These are phyloP conservation scores for Dicentrarchus labrax DNA, from an alignment of 2,113 vertebrate genomes.

Conservation along the genomic window DNA sequence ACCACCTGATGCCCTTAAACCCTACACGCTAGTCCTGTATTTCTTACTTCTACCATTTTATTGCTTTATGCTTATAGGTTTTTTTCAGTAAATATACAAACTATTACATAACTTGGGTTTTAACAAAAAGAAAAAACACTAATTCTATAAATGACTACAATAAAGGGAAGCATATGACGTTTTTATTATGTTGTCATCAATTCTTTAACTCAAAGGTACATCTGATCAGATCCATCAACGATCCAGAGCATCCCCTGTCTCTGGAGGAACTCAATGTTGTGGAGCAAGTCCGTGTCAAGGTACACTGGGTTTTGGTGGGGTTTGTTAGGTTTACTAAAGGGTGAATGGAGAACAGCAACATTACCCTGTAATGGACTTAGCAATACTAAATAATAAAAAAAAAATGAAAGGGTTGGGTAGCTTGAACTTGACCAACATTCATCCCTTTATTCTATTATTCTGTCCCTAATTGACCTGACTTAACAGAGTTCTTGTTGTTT, in stretches of 20 bases:
- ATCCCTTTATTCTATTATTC: neutral
- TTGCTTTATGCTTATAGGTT: neutral
- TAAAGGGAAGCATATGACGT: neutral
- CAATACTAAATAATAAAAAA: neutral
- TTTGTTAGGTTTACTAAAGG: neutral
- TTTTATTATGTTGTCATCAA: neutral
- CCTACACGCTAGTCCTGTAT: too few species aligned
- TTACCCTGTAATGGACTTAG: neutral
- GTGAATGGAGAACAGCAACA: neutral
- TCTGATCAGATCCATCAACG: constrained; percentile 95
- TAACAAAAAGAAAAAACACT: neutral
- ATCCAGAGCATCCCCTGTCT: constrained; percentile 95
- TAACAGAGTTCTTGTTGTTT: too few species aligned
- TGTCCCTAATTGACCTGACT: neutral
- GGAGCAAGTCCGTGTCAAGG: constrained; percentile 90
- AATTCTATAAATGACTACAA: neutral
- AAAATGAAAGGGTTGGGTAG: neutral
- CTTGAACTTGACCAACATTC: neutral
- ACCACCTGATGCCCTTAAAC: too few species aligned
- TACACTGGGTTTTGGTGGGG: too few species aligned
- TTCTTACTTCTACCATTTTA: neutral
- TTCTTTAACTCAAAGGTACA: constrained; percentile 89
- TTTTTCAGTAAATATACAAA: neutral
- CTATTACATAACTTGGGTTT: neutral
- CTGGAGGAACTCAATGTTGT: constrained; percentile 96